Evolutionary conservation across 2,797 vertebrate species (phyloP), one percentile per base, ranked within the genome.

Genomic region (Rhyacichthys aspro): DNA sequence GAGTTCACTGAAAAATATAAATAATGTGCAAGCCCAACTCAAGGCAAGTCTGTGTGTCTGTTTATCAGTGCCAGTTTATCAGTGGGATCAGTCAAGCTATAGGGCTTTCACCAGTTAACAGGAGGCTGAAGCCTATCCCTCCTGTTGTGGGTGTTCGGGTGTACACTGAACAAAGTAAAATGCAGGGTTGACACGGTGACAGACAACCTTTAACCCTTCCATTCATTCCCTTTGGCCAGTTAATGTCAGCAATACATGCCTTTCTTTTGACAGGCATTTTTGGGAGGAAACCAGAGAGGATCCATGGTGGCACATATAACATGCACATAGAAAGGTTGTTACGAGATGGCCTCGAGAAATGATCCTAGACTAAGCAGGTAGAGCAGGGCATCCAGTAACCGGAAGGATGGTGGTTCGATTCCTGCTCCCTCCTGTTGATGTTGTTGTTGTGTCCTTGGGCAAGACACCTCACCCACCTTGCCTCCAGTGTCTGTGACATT

Each of bases 11-110:
- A 10, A 42, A 53, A 47, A 65, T 60, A 44, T 37, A 66, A 57
- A 56, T 58, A 5, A 67, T 63, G 57, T 43, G 7, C 14, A 28
- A 41, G 62, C 41, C 12, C 42, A 61, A 46, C 23, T n/a, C n/a
- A n/a, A n/a, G n/a, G n/a, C 50, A 19, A n/a, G 9, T 28, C 10
- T 18, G 18, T 52, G 7, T 19, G 49, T 14, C 36, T 37, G 10
- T 37, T n/a, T n/a, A n/a, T n/a, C n/a, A n/a, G n/a, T 28, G 23
- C 23, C 23, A 28, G 23, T 28, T 28, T 6, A 28, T 28, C 23
- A 5, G 23, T 28, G 23, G 23, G 23, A 38, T 38, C 37, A 38
- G 5, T 1, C 12, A 38, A 11, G 11, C 11, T 5, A 37, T n/a
- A 14, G 11, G 37, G 11, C 37, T 38, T 38, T 38, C 11, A 38